These are phyloP conservation scores for Pseudois nayaur DNA, from an alignment of 2,113 vertebrate genomes.

Conservation along the genomic window DNA sequence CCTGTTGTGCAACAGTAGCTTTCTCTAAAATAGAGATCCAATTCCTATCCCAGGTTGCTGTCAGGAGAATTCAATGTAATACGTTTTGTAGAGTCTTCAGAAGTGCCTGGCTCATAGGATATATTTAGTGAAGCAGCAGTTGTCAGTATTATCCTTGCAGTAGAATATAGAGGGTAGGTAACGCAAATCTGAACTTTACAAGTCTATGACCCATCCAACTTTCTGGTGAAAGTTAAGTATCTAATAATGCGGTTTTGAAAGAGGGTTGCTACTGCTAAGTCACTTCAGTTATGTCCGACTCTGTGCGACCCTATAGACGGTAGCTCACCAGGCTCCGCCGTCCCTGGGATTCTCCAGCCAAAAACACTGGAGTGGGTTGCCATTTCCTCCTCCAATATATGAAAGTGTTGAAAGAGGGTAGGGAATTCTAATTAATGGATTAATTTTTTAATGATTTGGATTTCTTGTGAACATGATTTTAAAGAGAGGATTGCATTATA, in stretches of 20 bases:
- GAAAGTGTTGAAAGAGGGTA: neutral
- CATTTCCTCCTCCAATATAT: too few relatives aligned
- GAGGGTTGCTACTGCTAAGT: neutral
- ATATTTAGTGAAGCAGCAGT: neutral
- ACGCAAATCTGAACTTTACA: neutral
- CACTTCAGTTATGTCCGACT: too few relatives aligned
- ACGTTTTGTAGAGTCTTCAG: neutral
- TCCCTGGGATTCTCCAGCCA: too few relatives aligned
- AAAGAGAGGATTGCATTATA: neutral
- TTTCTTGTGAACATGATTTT: neutral
- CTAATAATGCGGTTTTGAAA: neutral
- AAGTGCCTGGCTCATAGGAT: neutral
- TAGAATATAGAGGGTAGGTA: neutral
- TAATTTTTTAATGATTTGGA: neutral
- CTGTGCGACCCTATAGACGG: too few relatives aligned
- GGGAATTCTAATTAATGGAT: neutral
- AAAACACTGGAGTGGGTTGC: too few relatives aligned
- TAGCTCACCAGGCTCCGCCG: too few relatives aligned
- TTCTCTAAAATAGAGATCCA: neutral
- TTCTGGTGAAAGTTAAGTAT: neutral
- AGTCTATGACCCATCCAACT: neutral
- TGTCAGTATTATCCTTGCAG: neutral
- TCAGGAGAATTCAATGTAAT: neutral
- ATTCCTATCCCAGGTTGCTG: neutral
- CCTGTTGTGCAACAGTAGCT: neutral